A percentile compares a stretch with the other conserved stretches of the same genome.
Evolutionary conservation across 2,888 invertebrate species (phyloP).

Genomic region (Toxonevra muliebris): DNA sequence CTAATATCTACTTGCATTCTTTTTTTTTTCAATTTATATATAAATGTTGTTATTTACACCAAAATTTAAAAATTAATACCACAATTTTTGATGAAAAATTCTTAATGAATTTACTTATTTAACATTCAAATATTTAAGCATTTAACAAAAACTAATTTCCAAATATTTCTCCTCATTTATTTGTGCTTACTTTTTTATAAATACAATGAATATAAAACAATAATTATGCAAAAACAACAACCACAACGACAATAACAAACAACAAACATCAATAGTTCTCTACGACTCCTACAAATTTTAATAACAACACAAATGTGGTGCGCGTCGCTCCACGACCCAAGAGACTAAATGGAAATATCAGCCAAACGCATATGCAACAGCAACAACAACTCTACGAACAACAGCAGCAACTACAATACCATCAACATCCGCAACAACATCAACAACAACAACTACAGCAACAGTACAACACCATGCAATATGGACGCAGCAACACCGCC

Average conservation of each 20-base stretch:
- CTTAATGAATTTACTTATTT: too few species aligned
- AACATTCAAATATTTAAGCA: too few species aligned
- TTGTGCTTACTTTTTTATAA: background rate
- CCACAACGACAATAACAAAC: constrained; percentile 19
- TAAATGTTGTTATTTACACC: too few species aligned
- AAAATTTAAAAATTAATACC: too few species aligned
- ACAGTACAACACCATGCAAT: constrained; percentile 63
- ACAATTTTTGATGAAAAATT: too few species aligned
- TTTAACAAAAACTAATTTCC: background rate
- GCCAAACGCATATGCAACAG: constrained; percentile 59
- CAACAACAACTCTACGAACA: constrained; percentile 58
- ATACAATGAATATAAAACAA: too few species aligned
- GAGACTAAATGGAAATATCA: constrained; percentile 62
- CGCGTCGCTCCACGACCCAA: constrained; percentile 65
- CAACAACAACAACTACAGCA: constrained; percentile 64
- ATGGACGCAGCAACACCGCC: constrained; percentile 41
- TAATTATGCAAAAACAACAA: background rate
- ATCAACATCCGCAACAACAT: constrained; percentile 51
- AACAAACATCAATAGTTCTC: constrained; percentile 53
- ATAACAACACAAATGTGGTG: constrained; percentile 71
- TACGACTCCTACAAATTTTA: constrained; percentile 68
- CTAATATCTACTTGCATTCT: too few species aligned
- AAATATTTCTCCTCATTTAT: background rate
- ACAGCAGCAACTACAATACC: constrained; percentile 58
- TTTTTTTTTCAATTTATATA: too few species aligned